A percentile compares a stretch with the other conserved stretches of the same genome.
Conservation (phyloP, 2,113 vertebrate species). For the Myotis lucifugus region DNA sequence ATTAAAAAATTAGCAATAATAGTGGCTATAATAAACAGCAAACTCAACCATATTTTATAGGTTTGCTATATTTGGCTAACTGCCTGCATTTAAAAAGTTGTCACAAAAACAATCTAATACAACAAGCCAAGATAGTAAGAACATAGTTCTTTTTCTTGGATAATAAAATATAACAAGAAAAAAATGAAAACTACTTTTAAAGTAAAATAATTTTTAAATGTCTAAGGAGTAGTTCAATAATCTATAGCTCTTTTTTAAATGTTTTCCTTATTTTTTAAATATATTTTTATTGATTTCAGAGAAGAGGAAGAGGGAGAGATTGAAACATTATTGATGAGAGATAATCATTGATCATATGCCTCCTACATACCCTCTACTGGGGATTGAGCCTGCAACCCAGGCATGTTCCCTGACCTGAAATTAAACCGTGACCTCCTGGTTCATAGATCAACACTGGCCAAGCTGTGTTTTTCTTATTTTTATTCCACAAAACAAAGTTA, state of each 20-base stretch:
- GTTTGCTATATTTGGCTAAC: background rate
- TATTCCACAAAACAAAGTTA: background rate
- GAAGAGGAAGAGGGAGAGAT: no score
- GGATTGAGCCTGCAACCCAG: no score
- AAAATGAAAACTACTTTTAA: slow-evolving; percentile 3
- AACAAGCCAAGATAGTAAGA: background rate
- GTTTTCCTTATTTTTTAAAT: background rate
- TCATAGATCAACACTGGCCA: no score
- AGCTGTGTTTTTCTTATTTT: background rate
- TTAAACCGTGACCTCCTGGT: no score
- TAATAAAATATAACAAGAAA: slow-evolving; percentile 27
- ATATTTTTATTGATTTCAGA: no score
- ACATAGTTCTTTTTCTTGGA: background rate
- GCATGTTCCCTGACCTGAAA: no score
- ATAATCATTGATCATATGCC: no score
- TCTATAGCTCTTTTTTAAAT: background rate
- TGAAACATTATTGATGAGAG: no score
- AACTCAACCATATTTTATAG: background rate
- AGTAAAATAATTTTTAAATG: background rate
- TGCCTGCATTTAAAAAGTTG: slow-evolving; percentile 3
- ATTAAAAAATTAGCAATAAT: background rate
- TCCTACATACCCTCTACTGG: no score
- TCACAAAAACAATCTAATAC: background rate
- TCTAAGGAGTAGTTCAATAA: background rate
- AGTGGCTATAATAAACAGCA: background rate